Base-by-base conservation (phyloP, 2,888 invertebrate species). In the Polietes domitor region DNA sequence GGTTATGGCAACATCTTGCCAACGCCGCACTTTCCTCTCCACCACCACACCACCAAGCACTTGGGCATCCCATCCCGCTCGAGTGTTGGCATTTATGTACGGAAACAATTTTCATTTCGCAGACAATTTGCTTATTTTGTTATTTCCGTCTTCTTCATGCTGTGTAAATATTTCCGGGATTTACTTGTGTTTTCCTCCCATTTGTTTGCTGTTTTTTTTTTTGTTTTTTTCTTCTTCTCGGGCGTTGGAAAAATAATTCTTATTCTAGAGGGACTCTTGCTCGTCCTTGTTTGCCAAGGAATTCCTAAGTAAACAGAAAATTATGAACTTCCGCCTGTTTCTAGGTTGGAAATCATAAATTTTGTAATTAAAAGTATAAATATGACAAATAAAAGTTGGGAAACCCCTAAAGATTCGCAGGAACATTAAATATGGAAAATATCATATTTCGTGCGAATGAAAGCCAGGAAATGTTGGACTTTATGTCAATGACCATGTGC, bases 41-140 rank as follows among this genome's bases (percentile, higher is more conserved):
- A 1, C 37, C 37, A 10, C 37, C 32, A 19, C 37, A 9, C 58
- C 79, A 75, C 70, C 83, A 53, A 76, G 77, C 77, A 75, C 32
- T 76, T 79, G 85, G 85, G 28, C 70, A 32, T 28, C 24, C 21
- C 26, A 15, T n/a, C 12, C 63, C 37, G 53, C 7, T 55, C 19
- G 50, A 19, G 58, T 43, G 19, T 77, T 41, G 41, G 28, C 74
- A 70, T 81, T 85, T 80, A 77, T 82, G 80, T 75, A 88, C 91
- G 91, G 92, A 92, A 91, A 88, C 88, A 91, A 91, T 91, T 91
- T 92, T 91, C 92, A 92, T 91, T 91, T 91, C 87, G 90, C 90
- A 91, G 91, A 91, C 91, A 91, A 91, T 92, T 92, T 91, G 91
- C 90, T 92, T 92, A 92, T 89, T 90, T 91, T 90, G 89, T 89